A percentile compares a stretch with the other conserved stretches of the same genome.
Conservation (phyloP, 2,113 vertebrate species). For the Rattus rattus region DNA sequence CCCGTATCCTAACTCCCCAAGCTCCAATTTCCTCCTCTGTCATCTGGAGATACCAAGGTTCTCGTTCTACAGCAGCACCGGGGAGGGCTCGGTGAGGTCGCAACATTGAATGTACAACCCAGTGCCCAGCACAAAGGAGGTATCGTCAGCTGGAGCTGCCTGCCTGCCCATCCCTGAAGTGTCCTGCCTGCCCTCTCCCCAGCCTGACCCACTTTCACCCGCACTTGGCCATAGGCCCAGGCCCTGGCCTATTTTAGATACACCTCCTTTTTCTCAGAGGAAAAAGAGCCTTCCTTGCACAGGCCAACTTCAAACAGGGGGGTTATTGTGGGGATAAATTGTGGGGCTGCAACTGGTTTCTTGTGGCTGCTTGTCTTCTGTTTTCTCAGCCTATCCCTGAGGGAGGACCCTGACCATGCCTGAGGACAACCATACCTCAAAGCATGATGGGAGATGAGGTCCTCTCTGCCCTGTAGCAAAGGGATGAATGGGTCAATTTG, state of each 20-base stretch:
- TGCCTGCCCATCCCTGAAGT: neutral
- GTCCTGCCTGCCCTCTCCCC: neutral
- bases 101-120: fast-evolving
- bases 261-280: slow-evolving; percentile 57
- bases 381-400: neutral
- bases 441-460: too few relatives aligned
- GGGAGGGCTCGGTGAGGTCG: neutral
- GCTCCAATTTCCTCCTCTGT: slow-evolving; percentile 20
- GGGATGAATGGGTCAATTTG: too few relatives aligned
- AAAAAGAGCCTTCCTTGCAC: neutral
- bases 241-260: slow-evolving; percentile 76
- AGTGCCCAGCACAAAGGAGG: neutral
- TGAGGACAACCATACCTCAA: neutral
- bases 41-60: neutral
- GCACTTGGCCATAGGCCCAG: slow-evolving; percentile 69
- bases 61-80: fast-evolving
- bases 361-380: neutral
- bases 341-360: neutral
- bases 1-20: neutral
- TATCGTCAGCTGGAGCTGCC: neutral
- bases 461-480: neutral
- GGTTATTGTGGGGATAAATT: slow-evolving; percentile 26
- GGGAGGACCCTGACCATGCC: too few relatives aligned
- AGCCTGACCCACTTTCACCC: slow-evolving; percentile 73
- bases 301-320: slow-evolving; percentile 64